phyloP scores from a whole-genome alignment of 2,113 vertebrate genomes.

The Cervus canadensis region DNA sequence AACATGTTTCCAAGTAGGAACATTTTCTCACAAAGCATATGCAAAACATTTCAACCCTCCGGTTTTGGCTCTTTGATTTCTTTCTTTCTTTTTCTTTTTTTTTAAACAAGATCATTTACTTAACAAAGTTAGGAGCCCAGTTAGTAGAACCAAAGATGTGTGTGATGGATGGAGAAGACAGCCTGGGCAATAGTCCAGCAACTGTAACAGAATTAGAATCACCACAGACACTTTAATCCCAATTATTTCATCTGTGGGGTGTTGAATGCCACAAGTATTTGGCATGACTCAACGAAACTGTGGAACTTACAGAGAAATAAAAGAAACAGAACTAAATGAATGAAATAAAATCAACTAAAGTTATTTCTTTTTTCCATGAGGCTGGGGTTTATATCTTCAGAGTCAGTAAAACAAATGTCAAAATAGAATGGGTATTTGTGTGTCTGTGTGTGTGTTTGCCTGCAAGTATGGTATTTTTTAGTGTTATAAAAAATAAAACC shows the following conservation, averaged over 20 bases:
- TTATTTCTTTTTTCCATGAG: neutral
- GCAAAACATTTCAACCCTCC: conserved; percentile 66
- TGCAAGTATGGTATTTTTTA: neutral
- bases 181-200: conserved; percentile 34
- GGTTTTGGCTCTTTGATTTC: conserved; percentile 32
- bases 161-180: neutral
- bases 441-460: neutral
- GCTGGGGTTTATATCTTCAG: neutral
- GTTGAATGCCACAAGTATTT: conserved; percentile 46
- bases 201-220: conserved; percentile 35
- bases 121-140: neutral
- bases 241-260: conserved; percentile 57
- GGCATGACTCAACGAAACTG: conserved; percentile 15
- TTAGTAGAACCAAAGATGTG: conserved; percentile 28
- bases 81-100: neutral
- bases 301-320: neutral
- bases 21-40: conserved; percentile 66
- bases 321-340: conserved; percentile 10
- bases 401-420: neutral
- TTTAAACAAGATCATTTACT: conserved; percentile 9
- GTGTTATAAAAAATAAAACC: neutral
- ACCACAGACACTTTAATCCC: conserved; percentile 54
- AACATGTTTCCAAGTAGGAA: conserved; percentile 60
- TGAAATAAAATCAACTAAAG: neutral
- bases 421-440: neutral